Conservation (phyloP, 2,888 invertebrate species). For the Trichopoda pennipes region DNA sequence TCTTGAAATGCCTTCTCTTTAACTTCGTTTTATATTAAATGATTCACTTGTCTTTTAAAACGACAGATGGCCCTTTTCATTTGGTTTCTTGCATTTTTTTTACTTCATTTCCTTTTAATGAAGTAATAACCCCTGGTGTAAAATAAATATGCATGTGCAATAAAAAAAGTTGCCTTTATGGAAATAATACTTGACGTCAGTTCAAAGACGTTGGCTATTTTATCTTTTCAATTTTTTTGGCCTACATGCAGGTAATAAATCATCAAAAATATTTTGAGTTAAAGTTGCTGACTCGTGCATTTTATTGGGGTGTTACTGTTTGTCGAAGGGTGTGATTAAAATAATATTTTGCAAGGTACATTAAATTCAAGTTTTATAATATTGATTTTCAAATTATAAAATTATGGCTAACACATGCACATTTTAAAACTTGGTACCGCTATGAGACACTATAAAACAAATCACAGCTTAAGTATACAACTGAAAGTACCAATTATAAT, state of each 20-base stretch:
- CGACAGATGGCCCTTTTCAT: slow-evolving; percentile 35
- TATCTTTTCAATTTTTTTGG: neutral
- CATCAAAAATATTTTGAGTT: slow-evolving; percentile 37
- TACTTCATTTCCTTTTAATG: neutral
- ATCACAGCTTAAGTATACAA: neutral
- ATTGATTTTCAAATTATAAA: slow-evolving; percentile 48
- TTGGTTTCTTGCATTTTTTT: neutral
- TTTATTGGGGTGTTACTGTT: slow-evolving; percentile 41
- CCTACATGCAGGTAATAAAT: slow-evolving; percentile 41
- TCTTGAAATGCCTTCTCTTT: slow-evolving; percentile 30
- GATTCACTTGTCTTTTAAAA: slow-evolving; percentile 40
- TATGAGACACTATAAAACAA: neutral
- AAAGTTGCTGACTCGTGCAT: slow-evolving; percentile 27
- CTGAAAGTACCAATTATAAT: neutral
- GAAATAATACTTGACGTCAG: slow-evolving; percentile 9
- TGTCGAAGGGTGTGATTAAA: slow-evolving; percentile 47
- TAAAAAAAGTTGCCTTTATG: slow-evolving; percentile 7
- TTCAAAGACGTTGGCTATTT: neutral
- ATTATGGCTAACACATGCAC: neutral
- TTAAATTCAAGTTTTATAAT: slow-evolving; percentile 51
- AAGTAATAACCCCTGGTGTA: slow-evolving; percentile 32
- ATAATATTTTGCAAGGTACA: slow-evolving; percentile 12
- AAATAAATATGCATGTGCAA: slow-evolving; percentile 41
- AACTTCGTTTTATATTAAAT: slow-evolving; percentile 17
- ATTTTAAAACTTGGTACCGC: slow-evolving; percentile 3